Percentiles rank a stretch among this genome's conserved stretches.
Conservation (phyloP, 2,888 invertebrate species). For the Eucera pruinosa region DNA sequence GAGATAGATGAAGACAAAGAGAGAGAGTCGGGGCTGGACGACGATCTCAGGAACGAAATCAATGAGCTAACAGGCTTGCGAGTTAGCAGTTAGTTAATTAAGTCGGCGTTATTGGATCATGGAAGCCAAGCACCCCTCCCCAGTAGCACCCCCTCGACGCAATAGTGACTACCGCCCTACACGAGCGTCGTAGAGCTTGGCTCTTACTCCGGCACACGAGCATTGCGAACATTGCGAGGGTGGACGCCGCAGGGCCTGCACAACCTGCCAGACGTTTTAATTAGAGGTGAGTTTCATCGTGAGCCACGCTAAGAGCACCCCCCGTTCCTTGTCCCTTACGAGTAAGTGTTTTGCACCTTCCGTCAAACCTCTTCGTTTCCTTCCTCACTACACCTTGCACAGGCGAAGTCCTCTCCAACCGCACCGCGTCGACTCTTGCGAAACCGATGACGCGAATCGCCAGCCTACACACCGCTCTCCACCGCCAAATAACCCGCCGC, state of each 20-base stretch:
- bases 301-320: constrained; percentile 63
- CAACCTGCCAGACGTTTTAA: constrained; percentile 82
- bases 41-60: constrained; percentile 77
- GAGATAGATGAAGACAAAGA: not conserved
- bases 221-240: constrained; percentile 76
- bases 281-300: constrained; percentile 82
- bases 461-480: not conserved
- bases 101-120: constrained; percentile 84
- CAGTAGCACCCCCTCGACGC: constrained; percentile 68
- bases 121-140: constrained; percentile 80
- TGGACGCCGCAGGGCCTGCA: constrained; percentile 79
- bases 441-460: constrained; percentile 1
- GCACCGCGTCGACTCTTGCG: not conserved
- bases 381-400: constrained; percentile 21
- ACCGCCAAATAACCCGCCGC: not conserved
- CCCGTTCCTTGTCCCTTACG: constrained; percentile 56
- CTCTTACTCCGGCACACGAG: constrained; percentile 64
- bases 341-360: constrained; percentile 69
- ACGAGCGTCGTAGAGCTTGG: constrained; percentile 60
- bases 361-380: constrained; percentile 50
- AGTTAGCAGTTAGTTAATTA: constrained; percentile 84
- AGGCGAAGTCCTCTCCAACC: constrained; percentile 20
- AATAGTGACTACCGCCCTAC: constrained; percentile 61
- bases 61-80: constrained; percentile 84
- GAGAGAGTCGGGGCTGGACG: constrained; percentile 52